These are phyloP conservation scores for Eucidaris tribuloides DNA, from an alignment of 35 echinoderm and acorn worm species.

Conservation along the genomic window DNA sequence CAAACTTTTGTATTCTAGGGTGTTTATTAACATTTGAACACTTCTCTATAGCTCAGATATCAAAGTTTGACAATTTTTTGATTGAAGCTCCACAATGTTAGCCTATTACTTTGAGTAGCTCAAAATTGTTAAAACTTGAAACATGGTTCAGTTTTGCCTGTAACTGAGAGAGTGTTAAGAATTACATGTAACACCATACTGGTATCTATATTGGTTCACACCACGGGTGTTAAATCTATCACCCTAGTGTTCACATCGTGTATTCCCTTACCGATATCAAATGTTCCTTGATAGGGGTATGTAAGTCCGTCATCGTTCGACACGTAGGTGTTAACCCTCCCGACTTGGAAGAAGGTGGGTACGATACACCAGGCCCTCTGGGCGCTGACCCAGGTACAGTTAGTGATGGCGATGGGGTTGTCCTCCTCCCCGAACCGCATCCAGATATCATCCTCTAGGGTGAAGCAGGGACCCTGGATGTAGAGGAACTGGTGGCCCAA, in stretches of 20 bases:
- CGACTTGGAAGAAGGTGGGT: conserved; percentile 84
- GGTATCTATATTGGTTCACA: neutral
- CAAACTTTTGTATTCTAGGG: too few relatives aligned
- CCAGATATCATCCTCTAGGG: conserved; percentile 70
- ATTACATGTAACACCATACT: neutral
- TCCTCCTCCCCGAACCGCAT: conserved; percentile 65
- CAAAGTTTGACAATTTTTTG: too few relatives aligned
- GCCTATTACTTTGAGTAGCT: too few relatives aligned
- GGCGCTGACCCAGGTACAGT: conserved; percentile 64
- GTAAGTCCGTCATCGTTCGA: conserved; percentile 63
- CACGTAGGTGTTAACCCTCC: conserved; percentile 47
- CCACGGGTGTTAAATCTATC: too few relatives aligned
- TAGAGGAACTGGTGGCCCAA: conserved; percentile 70
- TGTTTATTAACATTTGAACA: too few relatives aligned
- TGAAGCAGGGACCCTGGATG: conserved; percentile 84
- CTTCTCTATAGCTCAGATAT: too few relatives aligned
- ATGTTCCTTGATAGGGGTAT: conserved; percentile 56
- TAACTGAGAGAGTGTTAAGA: neutral
- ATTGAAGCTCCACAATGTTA: too few relatives aligned
- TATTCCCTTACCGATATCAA: conserved; percentile 73
- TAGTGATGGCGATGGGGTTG: conserved; percentile 79
- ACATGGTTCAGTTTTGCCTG: too few relatives aligned
- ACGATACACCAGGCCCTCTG: conserved; percentile 61
- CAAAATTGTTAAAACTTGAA: too few relatives aligned
- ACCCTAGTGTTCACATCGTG: neutral